Evolutionary conservation across 2,888 invertebrate genomes (phyloP).

Genomic region (Penaeus monodon): DNA sequence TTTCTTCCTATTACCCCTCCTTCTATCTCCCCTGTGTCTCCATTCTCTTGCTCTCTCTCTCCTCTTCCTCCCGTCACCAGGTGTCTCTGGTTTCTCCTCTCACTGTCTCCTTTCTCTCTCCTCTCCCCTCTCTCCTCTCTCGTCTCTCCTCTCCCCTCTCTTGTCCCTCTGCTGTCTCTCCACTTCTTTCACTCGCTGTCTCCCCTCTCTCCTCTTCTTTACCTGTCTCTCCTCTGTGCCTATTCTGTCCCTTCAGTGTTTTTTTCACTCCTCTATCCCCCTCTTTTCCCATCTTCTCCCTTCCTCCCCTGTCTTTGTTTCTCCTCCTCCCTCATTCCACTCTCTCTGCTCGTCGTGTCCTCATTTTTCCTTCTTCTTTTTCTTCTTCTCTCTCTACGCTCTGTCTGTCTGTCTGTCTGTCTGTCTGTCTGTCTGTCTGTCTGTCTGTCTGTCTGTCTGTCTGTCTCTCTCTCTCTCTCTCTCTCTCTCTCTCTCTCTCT

Average conservation of each 20-base stretch:
- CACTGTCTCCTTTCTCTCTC: neutral
- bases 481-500: neutral
- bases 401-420: neutral
- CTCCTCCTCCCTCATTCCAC: neutral
- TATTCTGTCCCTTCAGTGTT: neutral
- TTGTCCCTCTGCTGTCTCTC: too few relatives aligned
- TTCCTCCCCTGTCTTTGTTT: neutral
- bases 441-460: neutral
- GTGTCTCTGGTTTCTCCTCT: neutral
- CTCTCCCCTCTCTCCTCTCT: neutral
- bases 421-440: too few relatives aligned
- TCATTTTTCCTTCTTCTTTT: neutral
- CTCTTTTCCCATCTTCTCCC: too few relatives aligned
- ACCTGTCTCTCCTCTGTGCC: too few relatives aligned
- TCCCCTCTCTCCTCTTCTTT: neutral
- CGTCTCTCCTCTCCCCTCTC: too few relatives aligned
- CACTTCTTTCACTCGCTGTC: neutral
- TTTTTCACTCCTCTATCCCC: neutral
- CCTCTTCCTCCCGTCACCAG: neutral
- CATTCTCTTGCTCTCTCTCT: neutral
- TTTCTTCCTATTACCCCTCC: neutral
- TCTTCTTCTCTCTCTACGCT: neutral
- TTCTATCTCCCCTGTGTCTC: neutral
- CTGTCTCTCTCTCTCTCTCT: conserved; percentile 13
- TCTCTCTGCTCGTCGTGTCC: neutral